These are phyloP conservation scores for Corapipo altera DNA, from an alignment of 2,113 vertebrate species.

Conservation along the genomic window DNA sequence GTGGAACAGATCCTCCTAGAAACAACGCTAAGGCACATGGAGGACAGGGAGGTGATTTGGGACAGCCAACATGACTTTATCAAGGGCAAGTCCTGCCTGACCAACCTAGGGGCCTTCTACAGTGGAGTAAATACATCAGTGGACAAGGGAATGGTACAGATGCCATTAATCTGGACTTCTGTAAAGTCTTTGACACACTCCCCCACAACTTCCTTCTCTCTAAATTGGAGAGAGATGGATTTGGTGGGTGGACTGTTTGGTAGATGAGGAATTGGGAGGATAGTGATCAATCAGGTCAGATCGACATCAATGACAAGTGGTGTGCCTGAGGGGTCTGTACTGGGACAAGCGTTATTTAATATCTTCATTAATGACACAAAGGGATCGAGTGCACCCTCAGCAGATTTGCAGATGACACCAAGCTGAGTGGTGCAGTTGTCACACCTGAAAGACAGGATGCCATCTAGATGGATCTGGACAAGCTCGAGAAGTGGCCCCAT, in stretches of 20 bases:
- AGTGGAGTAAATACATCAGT: neutral
- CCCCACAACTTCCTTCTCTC: neutral
- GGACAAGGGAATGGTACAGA: neutral
- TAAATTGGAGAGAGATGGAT: neutral
- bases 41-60: neutral
- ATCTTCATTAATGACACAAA: neutral
- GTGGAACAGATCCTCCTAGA: neutral
- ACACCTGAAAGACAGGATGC: neutral
- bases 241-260: neutral
- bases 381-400: too few species aligned
- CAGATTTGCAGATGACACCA: neutral
- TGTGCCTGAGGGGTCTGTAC: neutral
- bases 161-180: neutral
- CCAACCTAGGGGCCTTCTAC: fast-evolving
- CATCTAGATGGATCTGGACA: neutral
- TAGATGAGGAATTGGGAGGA: neutral
- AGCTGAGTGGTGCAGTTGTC: neutral
- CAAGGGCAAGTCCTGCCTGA: neutral
- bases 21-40: neutral
- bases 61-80: neutral
- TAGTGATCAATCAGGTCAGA: neutral
- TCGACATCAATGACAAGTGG: neutral
- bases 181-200: neutral
- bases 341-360: neutral
- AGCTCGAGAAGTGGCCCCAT: neutral